These are phyloP conservation scores for Drosophila melanosoma DNA, from an alignment of 2,888 invertebrate genomes.

Conservation along the genomic window DNA sequence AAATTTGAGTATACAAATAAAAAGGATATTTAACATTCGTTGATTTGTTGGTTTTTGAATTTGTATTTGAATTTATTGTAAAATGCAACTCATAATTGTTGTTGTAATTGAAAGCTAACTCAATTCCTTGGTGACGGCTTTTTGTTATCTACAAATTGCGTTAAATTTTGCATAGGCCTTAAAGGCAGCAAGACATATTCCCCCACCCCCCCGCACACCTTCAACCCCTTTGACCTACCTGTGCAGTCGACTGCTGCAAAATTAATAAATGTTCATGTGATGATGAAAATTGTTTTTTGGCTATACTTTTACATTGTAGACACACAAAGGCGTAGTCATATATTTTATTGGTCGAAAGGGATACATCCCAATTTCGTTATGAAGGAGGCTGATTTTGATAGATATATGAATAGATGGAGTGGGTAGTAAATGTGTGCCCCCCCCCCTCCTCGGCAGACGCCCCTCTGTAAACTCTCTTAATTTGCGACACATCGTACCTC, in stretches of 20 bases:
- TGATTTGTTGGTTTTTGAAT: background rate
- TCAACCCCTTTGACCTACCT: background rate
- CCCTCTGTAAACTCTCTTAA: slow-evolving; percentile 20
- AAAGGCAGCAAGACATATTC: slow-evolving; percentile 39
- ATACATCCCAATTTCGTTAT: background rate
- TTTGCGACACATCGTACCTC: slow-evolving; percentile 30
- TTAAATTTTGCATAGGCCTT: slow-evolving; percentile 68
- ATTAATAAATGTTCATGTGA: slow-evolving; percentile 66
- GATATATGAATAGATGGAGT: background rate
- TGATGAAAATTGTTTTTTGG: slow-evolving; percentile 51
- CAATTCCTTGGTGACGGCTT: slow-evolving; percentile 61
- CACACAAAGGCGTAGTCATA: background rate
- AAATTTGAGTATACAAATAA: too few species aligned
- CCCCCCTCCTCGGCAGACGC: background rate
- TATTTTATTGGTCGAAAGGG: background rate
- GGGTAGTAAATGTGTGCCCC: background rate
- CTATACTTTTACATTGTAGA: slow-evolving; percentile 22
- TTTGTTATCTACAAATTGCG: slow-evolving; percentile 73
- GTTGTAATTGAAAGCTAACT: slow-evolving; percentile 76
- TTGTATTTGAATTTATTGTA: slow-evolving; percentile 61
- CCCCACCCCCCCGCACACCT: background rate
- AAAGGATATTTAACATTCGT: slow-evolving; percentile 29
- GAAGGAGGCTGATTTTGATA: background rate
- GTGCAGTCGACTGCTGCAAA: slow-evolving; percentile 43
- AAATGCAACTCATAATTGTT: slow-evolving; percentile 71